Conservation (phyloP, 2,113 vertebrate species). For the Tragulus kanchil region DNA sequence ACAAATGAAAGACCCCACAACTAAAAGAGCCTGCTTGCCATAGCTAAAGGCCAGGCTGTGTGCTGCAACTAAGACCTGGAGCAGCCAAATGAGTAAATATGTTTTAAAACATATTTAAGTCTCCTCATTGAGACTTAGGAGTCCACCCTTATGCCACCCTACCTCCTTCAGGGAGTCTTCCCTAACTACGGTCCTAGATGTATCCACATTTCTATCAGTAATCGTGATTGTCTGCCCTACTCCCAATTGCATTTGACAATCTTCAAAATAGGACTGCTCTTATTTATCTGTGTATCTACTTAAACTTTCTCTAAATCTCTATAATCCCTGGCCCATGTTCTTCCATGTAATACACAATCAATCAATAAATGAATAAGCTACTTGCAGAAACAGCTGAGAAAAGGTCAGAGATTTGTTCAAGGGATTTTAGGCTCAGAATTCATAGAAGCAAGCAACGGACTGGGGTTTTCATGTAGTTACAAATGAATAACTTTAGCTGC, state of each 20-base stretch:
- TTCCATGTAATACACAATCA: background rate
- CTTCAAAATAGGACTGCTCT: background rate
- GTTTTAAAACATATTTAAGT: background rate
- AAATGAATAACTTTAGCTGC: background rate
- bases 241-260: background rate
- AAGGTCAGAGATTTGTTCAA: background rate
- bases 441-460: background rate
- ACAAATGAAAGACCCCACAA: background rate
- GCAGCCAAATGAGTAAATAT: background rate
- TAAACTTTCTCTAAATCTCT: background rate
- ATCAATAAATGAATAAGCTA: background rate
- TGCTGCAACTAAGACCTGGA: background rate
- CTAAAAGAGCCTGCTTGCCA: background rate
- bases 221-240: background rate
- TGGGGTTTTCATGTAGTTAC: background rate
- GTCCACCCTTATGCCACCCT: too few species aligned
- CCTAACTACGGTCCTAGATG: background rate
- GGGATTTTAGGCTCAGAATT: background rate
- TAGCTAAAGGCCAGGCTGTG: accelerated
- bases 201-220: background rate
- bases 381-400: background rate
- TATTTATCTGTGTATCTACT: background rate
- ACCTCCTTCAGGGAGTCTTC: background rate
- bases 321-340: background rate
- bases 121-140: background rate